Conservation (phyloP, 1,140 invertebrate species). For the Trypoxylus dichotomus region DNA sequence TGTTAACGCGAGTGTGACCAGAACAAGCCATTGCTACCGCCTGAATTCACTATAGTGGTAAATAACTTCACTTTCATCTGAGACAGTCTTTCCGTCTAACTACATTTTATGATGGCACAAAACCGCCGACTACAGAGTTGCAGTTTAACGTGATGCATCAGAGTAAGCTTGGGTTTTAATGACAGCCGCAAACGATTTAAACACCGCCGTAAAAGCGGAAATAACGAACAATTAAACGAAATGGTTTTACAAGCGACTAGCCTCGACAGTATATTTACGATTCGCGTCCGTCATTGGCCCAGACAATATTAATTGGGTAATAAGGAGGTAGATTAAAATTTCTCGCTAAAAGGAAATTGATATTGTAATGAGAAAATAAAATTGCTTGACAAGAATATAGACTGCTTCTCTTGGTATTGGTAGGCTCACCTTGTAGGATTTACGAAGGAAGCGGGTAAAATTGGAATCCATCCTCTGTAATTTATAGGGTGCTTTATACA, state of each 20-base stretch:
- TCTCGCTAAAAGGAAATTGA: no score
- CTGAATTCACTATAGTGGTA: background rate
- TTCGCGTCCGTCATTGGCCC: background rate
- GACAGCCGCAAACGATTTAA: background rate
- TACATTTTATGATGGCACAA: background rate
- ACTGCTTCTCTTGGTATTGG: no score
- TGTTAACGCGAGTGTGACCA: no score
- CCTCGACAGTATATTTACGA: background rate
- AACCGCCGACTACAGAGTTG: constrained; percentile 1
- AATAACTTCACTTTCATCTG: background rate
- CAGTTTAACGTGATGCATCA: background rate
- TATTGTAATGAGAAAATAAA: no score
- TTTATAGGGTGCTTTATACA: no score
- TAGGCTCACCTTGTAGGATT: no score
- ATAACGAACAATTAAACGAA: constrained; percentile 3
- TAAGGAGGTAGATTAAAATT: no score
- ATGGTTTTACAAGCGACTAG: background rate
- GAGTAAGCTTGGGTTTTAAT: constrained; percentile 8
- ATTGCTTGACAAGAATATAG: no score
- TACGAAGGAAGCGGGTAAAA: no score
- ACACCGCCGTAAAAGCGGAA: constrained; percentile 9
- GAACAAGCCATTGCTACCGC: no score
- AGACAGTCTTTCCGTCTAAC: background rate
- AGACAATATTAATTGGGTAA: no score
- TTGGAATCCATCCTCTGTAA: no score